phyloP scores from a whole-genome alignment of 2,888 invertebrate species.

The Drosophila falleni region DNA sequence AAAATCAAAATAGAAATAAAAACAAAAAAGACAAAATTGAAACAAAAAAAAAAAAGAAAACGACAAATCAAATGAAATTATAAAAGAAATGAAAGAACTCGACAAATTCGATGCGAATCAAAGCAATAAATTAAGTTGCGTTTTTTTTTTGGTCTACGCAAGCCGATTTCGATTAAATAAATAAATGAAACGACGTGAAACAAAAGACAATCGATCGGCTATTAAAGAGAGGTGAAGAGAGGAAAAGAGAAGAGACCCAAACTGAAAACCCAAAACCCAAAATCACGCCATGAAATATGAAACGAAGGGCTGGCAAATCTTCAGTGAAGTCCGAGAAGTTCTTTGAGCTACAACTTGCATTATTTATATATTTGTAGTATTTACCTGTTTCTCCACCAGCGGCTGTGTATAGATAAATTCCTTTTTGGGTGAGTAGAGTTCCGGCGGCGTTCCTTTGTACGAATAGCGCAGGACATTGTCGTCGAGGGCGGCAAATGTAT shows the following conservation, averaged over 20 bases:
- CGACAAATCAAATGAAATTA: conserved; percentile 78
- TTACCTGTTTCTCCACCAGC: conserved; percentile 82
- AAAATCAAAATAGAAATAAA: conserved; percentile 15
- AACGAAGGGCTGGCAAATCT: conserved; percentile 36
- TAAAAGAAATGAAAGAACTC: conserved; percentile 75
- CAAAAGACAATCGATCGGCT: conserved; percentile 20
- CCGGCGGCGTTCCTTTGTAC: conserved; percentile 82
- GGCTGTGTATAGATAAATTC: conserved; percentile 79
- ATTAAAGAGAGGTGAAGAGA: conserved; percentile 3
- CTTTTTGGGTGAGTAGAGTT: conserved; percentile 79
- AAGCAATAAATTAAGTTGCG: conserved; percentile 79
- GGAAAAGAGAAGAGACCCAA: conserved; percentile 5
- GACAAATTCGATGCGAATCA: conserved; percentile 79
- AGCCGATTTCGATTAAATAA: conserved; percentile 57
- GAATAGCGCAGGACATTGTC: conserved; percentile 69
- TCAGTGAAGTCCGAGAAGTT: background rate
- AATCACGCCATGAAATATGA: conserved; percentile 55
- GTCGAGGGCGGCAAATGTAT: conserved; percentile 43
- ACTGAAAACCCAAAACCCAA: conserved; percentile 15
- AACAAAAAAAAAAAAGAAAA: conserved; percentile 18
- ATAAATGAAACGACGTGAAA: conserved; percentile 54
- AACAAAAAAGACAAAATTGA: conserved; percentile 19
- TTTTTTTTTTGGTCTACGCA: conserved; percentile 57
- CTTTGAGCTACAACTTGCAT: background rate
- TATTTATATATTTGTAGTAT: background rate